Evolutionary conservation across 2,888 invertebrate genomes (phyloP), one percentile per base, ranked within the genome.

Genomic region (Drosophila infuscata): DNA sequence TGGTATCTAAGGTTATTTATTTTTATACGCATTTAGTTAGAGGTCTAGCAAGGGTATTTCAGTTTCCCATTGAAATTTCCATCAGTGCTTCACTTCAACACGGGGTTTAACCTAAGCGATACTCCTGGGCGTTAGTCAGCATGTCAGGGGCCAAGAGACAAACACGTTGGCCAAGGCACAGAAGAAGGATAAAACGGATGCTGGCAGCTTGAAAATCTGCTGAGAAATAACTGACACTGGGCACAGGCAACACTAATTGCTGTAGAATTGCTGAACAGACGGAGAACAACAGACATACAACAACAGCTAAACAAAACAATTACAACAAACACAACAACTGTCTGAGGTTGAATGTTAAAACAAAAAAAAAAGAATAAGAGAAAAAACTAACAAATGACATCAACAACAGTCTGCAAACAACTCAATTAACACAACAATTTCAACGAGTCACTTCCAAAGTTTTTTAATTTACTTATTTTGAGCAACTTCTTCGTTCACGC

Each of bases 171-270:
- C 54, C 15, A 32, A 36, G 36, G 53, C 60, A 60, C 35, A 46
- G 72, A 43, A 46, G 41, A 20, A 60, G 72, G 64, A 54, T 30
- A 29, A 49, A 48, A 52, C 56, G 56, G 73, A 60, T 73, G 66
- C 60, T 60, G 74, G 57, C 54, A 53, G 56, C 57, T 61, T 61
- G 58, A 83, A 73, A 83, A 75, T 86, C 71, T 68, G 74, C 77
- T 63, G 51, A 74, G 74, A 77, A 77, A 70, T 70, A 80, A 78
- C 73, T 84, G 84, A 77, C 82, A 74, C 71, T 74, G 77, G 70
- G 71, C 67, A 87, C 78, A 78, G 74, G 71, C 85, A 88, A 74
- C 85, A 78, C 88, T 88, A 84, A 88, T 84, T 84, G 84, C 85
- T 74, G 80, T 77, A 80, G 80, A 79, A 82, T 76, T 76, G 84